These are phyloP conservation scores for Aleiodes sp. DNA, from an alignment of 1,140 invertebrate genomes.

Conservation along the genomic window DNA sequence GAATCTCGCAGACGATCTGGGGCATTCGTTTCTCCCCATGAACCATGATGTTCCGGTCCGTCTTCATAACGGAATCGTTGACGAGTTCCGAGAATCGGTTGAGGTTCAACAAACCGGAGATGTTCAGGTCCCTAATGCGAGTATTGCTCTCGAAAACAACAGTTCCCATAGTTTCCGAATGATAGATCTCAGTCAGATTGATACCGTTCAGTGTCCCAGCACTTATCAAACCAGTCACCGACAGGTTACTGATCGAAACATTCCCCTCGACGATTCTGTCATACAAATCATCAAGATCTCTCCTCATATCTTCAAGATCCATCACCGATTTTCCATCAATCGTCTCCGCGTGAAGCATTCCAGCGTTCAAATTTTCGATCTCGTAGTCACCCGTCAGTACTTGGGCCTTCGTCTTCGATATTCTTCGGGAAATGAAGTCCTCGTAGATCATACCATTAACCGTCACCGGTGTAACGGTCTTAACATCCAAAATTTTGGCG, in stretches of 20 bases:
- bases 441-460: conserved; percentile 44
- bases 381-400: conserved; percentile 41
- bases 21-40: conserved; percentile 39
- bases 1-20: conserved; percentile 29
- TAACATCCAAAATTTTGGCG: conserved; percentile 35
- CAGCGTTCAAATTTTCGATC: conserved; percentile 39
- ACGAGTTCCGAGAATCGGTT: conserved; percentile 44
- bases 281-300: conserved; percentile 23
- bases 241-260: conserved; percentile 35
- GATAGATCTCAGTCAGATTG: conserved; percentile 36
- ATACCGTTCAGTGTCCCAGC: conserved; percentile 39
- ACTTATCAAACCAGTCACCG: conserved; percentile 41
- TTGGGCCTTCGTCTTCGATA: conserved; percentile 38
- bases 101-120: conserved; percentile 45
- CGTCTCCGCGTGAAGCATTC: conserved; percentile 32
- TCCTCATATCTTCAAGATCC: conserved; percentile 36
- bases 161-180: conserved; percentile 27
- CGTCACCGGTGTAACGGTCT: conserved; percentile 34
- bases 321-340: conserved; percentile 43
- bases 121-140: conserved; percentile 42
- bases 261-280: conserved; percentile 24
- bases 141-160: conserved; percentile 41
- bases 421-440: conserved; percentile 34
- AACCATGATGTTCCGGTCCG: conserved; percentile 39
- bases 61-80: conserved; percentile 44